Base-by-base conservation (phyloP, 1,140 invertebrate genomes). In the Planococcus citri region DNA sequence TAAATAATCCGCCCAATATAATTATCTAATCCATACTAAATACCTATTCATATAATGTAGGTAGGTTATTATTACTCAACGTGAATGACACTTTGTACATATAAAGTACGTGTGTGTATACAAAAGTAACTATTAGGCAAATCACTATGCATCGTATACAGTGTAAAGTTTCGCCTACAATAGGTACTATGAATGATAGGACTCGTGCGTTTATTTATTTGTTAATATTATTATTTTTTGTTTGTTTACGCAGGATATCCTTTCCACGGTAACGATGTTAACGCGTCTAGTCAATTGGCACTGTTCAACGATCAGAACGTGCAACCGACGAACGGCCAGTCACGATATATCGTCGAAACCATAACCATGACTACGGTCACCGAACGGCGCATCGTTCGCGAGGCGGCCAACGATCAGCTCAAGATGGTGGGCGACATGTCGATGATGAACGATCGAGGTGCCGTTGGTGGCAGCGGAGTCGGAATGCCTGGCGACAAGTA, bases 301-400 rank as follows among this genome's bases (percentile, higher is more conserved):
- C 22, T 64, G 60, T 64, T 64, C 25, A 64, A 64, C 60, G 60
- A 64, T 24, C 22, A 24, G 60, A 64, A 51, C 9, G 68, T 60
- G 51, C 41, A 33, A 37, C 21, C 29, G 17, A 27, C 68, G 4
- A 70, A 68, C 37, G 21, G 68, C 17, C 71, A 71, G 38, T 60
- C 71, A 75, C 78, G 83, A 73, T 87, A 85, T 76, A 82, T 87
- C 74, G 82, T 87, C 74, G 85, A 87, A 76, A 85, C 84, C 69
- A 85, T 85, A 73, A 84, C 84, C 69, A 86, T 86, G 82, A 86
- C 85, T 71, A 86, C 85, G 64, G 84, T 86, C 38, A 86, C 85
- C 70, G 84, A 86, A 75, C 78, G 83, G 57, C 80, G 85, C 27
- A 83, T 85, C 68, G 81, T 86, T 1, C 81, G 83, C 0, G 84